A percentile compares a stretch with the other conserved stretches of the same genome.
Conservation (phyloP, 2,888 invertebrate species). For the Lochmaea crataegi region DNA sequence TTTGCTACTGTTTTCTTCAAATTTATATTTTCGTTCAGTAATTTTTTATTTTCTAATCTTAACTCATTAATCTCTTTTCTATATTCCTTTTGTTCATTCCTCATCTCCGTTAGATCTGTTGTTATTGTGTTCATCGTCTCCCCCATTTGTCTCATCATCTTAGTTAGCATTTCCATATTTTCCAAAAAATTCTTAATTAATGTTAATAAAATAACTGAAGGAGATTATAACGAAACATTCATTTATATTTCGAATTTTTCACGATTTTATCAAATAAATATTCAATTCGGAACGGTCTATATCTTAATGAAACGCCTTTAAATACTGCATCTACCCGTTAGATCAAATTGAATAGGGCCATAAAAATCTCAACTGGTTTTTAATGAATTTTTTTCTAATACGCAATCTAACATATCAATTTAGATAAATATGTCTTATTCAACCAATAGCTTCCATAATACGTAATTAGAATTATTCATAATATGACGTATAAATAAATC, state of each 20-base stretch:
- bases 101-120: too few species aligned
- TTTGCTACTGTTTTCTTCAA: too few species aligned
- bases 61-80: too few species aligned
- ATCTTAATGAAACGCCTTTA: conserved; percentile 12
- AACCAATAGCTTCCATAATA: neutral
- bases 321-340: neutral
- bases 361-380: conserved; percentile 1
- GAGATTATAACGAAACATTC: neutral
- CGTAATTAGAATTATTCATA: conserved; percentile 10
- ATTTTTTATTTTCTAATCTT: too few species aligned
- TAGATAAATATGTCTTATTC: conserved; percentile 5
- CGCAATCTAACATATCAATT: conserved; percentile 3
- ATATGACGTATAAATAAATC: conserved; percentile 5
- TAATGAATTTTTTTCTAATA: neutral
- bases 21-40: too few species aligned
- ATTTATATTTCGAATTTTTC: neutral
- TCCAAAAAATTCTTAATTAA: too few species aligned
- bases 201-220: neutral
- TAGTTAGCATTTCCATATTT: too few species aligned
- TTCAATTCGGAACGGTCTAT: neutral
- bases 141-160: too few species aligned
- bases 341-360: neutral
- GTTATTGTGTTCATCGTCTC: too few species aligned
- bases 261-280: neutral
- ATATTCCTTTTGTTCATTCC: too few species aligned